These are phyloP conservation scores for Oncorhynchus gorbuscha DNA, from an alignment of 2,113 vertebrate genomes.

Conservation along the genomic window DNA sequence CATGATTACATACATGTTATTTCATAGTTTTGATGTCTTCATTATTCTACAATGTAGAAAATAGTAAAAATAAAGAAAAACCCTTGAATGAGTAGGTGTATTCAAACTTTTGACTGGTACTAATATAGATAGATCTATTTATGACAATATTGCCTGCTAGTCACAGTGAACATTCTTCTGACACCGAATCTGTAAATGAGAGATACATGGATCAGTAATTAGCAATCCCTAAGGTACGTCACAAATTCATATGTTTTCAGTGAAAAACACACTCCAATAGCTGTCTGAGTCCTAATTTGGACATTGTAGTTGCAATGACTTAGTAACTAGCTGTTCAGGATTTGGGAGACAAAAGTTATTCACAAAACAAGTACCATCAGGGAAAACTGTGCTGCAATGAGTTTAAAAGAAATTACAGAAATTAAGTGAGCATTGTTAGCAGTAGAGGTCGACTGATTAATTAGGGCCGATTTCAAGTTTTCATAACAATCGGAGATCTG, in stretches of 20 bases:
- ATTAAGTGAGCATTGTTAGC: background rate
- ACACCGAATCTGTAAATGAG: background rate
- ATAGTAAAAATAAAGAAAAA: too few species aligned
- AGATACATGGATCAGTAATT: background rate
- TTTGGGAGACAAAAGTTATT: background rate
- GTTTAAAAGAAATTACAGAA: background rate
- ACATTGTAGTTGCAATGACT: background rate
- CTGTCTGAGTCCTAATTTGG: background rate
- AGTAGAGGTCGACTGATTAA: background rate
- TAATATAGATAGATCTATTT: background rate
- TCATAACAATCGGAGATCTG: too few species aligned
- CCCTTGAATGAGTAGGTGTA: too few species aligned
- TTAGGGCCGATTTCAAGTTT: too few species aligned
- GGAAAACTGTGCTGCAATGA: background rate
- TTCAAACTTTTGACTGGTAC: background rate
- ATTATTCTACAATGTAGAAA: too few species aligned
- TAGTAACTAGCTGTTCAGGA: background rate
- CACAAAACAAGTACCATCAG: background rate
- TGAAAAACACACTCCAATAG: background rate
- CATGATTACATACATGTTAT: too few species aligned
- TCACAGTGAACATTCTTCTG: too few species aligned
- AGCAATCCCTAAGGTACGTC: background rate
- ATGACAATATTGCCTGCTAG: too few species aligned
- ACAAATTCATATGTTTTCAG: background rate
- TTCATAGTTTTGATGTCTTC: too few species aligned